A percentile compares a stretch with the other conserved stretches of the same genome.
These are phyloP conservation scores for Torymus auratus DNA, from an alignment of 2,888 invertebrate species.

Conservation along the genomic window DNA sequence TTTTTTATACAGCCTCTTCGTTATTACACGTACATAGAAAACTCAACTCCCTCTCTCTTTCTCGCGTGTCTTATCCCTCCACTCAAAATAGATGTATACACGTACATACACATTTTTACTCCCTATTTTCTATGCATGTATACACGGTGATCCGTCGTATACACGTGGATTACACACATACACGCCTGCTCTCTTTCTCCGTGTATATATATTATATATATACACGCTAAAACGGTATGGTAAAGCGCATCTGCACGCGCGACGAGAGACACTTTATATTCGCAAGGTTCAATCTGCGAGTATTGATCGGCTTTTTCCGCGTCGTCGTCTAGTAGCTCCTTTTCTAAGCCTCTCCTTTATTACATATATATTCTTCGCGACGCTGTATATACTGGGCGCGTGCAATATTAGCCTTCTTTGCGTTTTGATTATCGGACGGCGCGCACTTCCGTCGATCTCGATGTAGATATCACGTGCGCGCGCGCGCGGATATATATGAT, in stretches of 20 bases:
- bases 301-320: conserved; percentile 44
- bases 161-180: neutral
- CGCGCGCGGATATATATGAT: neutral
- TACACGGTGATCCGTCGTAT: neutral
- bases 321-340: too few relatives aligned
- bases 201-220: conserved; percentile 2
- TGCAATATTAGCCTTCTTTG: neutral
- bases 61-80: conserved; percentile 20
- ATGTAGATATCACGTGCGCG: neutral
- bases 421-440: conserved; percentile 19
- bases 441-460: neutral
- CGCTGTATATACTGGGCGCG: neutral
- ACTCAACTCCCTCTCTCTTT: neutral
- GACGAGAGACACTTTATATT: conserved; percentile 5
- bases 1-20: conserved; percentile 48
- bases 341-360: conserved; percentile 1
- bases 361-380: conserved; percentile 22
- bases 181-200: neutral
- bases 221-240: conserved; percentile 5
- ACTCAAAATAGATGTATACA: conserved; percentile 22
- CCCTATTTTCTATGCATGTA: conserved; percentile 10
- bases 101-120: neutral
- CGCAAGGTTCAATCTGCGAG: conserved; percentile 45
- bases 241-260: conserved; percentile 9
- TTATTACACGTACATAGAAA: conserved; percentile 1